These are phyloP conservation scores for Platysternon megacephalum DNA, from an alignment of 2,113 vertebrate species.

Conservation along the genomic window DNA sequence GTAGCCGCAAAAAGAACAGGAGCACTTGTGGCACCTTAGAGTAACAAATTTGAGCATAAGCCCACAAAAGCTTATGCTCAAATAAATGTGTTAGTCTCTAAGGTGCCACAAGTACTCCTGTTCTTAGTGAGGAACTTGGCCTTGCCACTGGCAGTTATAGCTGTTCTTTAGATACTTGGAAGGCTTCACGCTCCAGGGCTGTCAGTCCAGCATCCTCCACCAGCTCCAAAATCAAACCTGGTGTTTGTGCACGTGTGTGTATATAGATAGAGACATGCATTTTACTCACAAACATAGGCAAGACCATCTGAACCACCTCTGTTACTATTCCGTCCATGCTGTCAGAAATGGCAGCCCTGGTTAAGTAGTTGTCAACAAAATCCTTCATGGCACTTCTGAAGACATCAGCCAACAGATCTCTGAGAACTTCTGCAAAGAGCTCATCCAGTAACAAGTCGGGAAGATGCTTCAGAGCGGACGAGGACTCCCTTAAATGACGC, in stretches of 20 bases:
- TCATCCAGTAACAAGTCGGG: background rate
- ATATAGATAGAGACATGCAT: background rate
- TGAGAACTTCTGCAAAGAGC: background rate
- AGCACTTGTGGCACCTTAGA: too few relatives aligned
- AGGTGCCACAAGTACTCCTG: too few relatives aligned
- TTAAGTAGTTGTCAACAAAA: background rate
- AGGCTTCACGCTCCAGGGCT: background rate
- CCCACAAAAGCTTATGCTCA: too few relatives aligned
- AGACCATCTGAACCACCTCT: background rate
- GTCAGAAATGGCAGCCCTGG: background rate
- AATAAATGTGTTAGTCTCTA: too few relatives aligned
- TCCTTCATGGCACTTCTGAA: background rate
- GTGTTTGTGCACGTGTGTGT: too few relatives aligned
- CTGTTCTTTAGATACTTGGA: background rate
- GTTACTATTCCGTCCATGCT: slow-evolving; percentile 1
- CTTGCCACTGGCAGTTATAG: background rate
- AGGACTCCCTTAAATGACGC: background rate
- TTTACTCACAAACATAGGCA: background rate
- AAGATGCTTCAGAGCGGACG: background rate
- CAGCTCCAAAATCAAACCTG: background rate
- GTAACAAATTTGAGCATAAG: too few relatives aligned
- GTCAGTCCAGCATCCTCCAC: background rate
- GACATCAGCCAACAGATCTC: background rate
- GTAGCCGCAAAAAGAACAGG: too few relatives aligned
- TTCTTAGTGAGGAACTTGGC: background rate